phyloP scores from a whole-genome alignment of 2,113 vertebrate genomes.

The Speoplatyrhinus poulsoni region DNA sequence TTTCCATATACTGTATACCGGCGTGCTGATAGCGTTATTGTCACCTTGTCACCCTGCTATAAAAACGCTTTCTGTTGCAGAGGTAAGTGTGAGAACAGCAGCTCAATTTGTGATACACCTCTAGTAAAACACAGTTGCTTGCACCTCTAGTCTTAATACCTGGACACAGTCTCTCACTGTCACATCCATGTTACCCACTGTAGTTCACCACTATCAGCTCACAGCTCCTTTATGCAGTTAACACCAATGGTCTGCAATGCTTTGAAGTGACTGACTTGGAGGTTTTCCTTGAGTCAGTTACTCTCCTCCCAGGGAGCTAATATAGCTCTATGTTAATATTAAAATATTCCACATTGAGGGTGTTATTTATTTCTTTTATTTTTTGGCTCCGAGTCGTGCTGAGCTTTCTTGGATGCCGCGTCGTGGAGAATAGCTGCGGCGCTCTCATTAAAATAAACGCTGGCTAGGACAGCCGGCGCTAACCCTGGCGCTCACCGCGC shows the following conservation, averaged over 20 bases:
- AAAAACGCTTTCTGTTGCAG: slow-evolving; percentile 36
- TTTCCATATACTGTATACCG: not conserved
- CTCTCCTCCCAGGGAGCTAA: slow-evolving; percentile 7
- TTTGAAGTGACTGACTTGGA: slow-evolving; percentile 31
- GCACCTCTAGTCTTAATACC: slow-evolving; percentile 44
- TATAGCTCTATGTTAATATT: slow-evolving; percentile 28
- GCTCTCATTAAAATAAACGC: slow-evolving; percentile 18
- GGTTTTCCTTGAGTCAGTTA: slow-evolving; percentile 22
- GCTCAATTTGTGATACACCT: slow-evolving; percentile 27
- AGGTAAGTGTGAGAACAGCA: slow-evolving; percentile 23
- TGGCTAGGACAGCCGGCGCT: slow-evolving; percentile 24
- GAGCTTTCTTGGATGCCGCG: slow-evolving; percentile 2
- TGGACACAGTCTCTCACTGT: slow-evolving; percentile 37
- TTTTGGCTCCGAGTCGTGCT: too few relatives aligned
- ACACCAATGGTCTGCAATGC: slow-evolving; percentile 21
- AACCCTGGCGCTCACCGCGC: slow-evolving; percentile 19
- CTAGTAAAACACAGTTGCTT: slow-evolving; percentile 47
- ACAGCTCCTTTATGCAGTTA: slow-evolving; percentile 17
- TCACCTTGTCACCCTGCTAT: slow-evolving; percentile 19
- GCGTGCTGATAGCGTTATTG: not conserved
- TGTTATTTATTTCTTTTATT: too few relatives aligned
- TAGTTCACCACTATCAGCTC: slow-evolving; percentile 30
- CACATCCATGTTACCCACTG: slow-evolving; percentile 11
- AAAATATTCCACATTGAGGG: not conserved
- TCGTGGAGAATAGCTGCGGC: slow-evolving; percentile 10